Evolutionary conservation across 1,140 invertebrate genomes (phyloP), one percentile per base, ranked within the genome.

Genomic region (Zaprionus ghesquierei): DNA sequence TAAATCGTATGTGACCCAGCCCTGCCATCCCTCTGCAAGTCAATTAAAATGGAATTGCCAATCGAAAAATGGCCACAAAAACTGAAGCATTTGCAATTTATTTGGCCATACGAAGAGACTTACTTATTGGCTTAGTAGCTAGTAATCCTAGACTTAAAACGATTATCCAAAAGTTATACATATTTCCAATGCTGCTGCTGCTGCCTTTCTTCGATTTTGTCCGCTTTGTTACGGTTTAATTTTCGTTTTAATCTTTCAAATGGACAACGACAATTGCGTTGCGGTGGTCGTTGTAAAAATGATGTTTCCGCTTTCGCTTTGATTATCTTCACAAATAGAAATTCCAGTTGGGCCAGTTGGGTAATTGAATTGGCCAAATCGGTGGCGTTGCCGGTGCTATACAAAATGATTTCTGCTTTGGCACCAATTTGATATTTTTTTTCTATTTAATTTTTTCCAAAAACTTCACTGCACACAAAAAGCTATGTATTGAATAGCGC

Each of bases 131-230:
- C 72, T 90, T 73, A 69, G 76, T 78, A 71, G 65, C 77, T 79
- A 85, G 76, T 89, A 91, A 90, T 91, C 80, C 90, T 77, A 91
- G 69, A 66, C 85, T 79, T 80, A 91, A 89, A 80, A 81, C 82
- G 86, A 89, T 91, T 91, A 91, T 91, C 90, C 90, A 91, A 87
- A 89, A 78, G 58, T 71, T 79, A 89, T 73, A 84, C 90, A 91
- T 91, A 76, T 85, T 91, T 86, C 44, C 51, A 46, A 61, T 63
- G 35, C 58, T 79, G 51, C 13, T 75, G 65, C 31, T 46, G 49
- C 2, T 41, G 41, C 41, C 71, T 31, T 22, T 3, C 3, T 35
- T 33, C 13, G 29, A 2, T 0, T 15, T 50, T 20, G n/a, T 33
- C 51, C 18, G 15, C 4, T 23, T 62, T n/a, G 9, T 25, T 54